These are phyloP conservation scores for Psittacula cyanocephala DNA, from an alignment of 2,113 vertebrate species.

Conservation along the genomic window DNA sequence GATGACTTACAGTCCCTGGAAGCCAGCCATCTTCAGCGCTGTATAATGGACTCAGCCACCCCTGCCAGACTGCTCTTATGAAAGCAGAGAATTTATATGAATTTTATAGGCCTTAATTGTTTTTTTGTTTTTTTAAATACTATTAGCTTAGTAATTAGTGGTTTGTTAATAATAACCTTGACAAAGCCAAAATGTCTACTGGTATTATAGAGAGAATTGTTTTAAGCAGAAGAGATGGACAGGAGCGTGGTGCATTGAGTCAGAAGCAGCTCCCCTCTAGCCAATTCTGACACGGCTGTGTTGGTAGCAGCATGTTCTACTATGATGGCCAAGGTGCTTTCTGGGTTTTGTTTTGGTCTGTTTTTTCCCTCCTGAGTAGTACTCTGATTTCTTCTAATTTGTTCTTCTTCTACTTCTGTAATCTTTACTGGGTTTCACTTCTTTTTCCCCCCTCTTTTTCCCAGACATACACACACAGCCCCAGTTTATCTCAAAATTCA, in stretches of 20 bases:
- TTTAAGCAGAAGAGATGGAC: background rate
- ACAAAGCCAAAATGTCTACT: slow-evolving; percentile 2
- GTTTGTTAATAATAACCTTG: slow-evolving; percentile 41
- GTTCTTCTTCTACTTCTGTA: background rate
- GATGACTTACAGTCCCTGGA: background rate
- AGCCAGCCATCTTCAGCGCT: background rate
- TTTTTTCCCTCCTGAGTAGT: background rate
- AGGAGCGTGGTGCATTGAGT: accelerated
- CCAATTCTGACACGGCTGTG: background rate
- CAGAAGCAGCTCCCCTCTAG: background rate
- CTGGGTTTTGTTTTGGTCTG: background rate
- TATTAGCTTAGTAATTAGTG: slow-evolving; percentile 45
- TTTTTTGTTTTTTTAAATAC: background rate
- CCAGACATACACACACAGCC: background rate
- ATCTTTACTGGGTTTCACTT: background rate
- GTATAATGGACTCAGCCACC: background rate
- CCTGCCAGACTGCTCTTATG: background rate
- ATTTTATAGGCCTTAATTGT: slow-evolving; percentile 41
- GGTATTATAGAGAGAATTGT: background rate
- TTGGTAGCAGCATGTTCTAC: background rate
- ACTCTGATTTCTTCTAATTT: background rate
- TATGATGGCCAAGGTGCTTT: background rate
- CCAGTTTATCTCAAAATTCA: background rate
- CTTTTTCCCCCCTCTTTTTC: background rate
- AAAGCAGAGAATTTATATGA: background rate